A percentile compares a stretch with the other conserved stretches of the same genome.
phyloP scores from a whole-genome alignment of 2,113 vertebrate genomes.

The Amazona guildingii region DNA sequence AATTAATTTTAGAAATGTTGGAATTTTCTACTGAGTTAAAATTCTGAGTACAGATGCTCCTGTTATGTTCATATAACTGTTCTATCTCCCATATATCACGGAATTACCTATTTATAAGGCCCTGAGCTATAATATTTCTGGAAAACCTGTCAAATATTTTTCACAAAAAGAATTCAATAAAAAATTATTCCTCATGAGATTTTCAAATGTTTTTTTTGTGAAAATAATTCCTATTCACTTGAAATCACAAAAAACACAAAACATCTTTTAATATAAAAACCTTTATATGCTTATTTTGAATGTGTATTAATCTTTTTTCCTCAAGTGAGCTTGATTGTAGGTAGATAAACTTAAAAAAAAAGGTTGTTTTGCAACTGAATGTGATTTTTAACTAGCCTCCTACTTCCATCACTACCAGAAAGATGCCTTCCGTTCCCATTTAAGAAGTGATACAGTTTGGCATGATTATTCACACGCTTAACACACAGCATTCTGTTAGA shows the following conservation, averaged over 20 bases:
- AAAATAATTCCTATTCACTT: neutral
- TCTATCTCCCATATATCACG: neutral
- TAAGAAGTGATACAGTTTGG: neutral
- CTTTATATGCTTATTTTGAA: neutral
- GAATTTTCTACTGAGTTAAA: neutral
- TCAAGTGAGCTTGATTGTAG: neutral
- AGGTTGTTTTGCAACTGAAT: neutral
- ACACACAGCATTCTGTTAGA: neutral
- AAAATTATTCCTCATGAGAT: neutral
- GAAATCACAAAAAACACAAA: neutral
- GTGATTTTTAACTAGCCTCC: neutral
- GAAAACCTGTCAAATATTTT: neutral
- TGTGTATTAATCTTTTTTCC: neutral
- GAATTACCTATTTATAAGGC: neutral
- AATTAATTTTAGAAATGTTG: neutral
- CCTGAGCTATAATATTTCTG: neutral
- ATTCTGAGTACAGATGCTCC: neutral
- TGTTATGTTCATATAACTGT: neutral
- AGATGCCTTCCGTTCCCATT: neutral
- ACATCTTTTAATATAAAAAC: rapidly evolving
- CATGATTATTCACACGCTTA: neutral
- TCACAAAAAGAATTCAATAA: neutral
- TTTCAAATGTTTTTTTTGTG: neutral
- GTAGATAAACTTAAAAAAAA: neutral
- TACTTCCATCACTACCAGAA: neutral